These are phyloP conservation scores for Trachelipus rathkii DNA, from an alignment of 1,140 invertebrate genomes.

Conservation along the genomic window DNA sequence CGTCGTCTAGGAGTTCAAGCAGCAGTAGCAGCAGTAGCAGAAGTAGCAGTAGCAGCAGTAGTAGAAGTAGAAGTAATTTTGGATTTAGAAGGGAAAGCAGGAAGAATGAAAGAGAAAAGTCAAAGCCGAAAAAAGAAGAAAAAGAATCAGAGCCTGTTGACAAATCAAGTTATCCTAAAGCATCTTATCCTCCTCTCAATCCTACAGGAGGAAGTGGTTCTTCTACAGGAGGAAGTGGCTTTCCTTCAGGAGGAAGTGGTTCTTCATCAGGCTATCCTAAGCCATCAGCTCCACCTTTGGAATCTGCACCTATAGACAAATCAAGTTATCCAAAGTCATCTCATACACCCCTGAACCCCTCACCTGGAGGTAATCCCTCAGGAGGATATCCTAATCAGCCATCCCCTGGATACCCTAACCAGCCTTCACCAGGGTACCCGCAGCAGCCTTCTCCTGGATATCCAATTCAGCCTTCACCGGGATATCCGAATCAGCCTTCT, in stretches of 20 bases:
- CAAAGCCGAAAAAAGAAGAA: too few relatives aligned
- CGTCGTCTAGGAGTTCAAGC: background rate
- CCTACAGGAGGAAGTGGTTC: background rate
- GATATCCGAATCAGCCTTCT: too few relatives aligned
- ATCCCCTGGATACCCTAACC: background rate
- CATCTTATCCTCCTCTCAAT: background rate
- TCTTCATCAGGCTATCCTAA: background rate
- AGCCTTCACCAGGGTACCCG: too few relatives aligned
- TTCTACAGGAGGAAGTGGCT: background rate
- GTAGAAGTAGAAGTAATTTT: background rate
- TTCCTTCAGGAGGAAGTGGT: background rate
- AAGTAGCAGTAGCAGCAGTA: background rate
- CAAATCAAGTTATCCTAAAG: too few relatives aligned
- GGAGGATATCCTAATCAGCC: background rate
- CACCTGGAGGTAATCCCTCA: background rate
- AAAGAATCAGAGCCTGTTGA: too few relatives aligned
- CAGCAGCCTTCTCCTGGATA: background rate
- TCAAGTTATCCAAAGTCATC: too few relatives aligned
- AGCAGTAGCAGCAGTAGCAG: background rate
- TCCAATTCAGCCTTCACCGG: too few relatives aligned
- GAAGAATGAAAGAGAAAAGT: background rate
- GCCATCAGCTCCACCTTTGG: background rate
- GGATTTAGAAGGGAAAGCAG: background rate
- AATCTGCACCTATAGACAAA: background rate
- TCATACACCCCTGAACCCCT: background rate